Evolutionary conservation across 2,113 vertebrate species (phyloP).

Genomic region (Spea multiplicata): DNA sequence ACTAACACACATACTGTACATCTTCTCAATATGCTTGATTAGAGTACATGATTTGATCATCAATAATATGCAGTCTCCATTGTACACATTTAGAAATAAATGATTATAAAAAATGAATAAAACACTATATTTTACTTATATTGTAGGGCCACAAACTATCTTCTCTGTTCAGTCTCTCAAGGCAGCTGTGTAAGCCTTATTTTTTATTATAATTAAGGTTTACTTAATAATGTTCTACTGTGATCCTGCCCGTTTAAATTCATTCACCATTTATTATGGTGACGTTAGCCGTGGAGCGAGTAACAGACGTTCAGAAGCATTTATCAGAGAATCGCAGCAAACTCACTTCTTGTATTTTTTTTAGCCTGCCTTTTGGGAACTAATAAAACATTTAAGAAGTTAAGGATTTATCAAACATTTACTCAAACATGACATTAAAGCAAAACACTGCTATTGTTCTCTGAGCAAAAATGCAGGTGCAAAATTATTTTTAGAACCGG

Average conservation of each 20-base stretch:
- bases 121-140: too few relatives aligned
- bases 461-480: conserved; percentile 35
- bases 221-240: too few relatives aligned
- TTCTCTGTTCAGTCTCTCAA: too few relatives aligned
- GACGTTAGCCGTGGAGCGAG: background rate
- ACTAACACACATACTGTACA: too few relatives aligned
- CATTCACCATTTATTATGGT: background rate
- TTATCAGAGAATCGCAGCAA: background rate
- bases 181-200: too few relatives aligned
- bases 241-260: background rate
- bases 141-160: too few relatives aligned
- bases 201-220: too few relatives aligned
- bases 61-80: too few relatives aligned
- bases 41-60: too few relatives aligned
- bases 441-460: conserved; percentile 21
- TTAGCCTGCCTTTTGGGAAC: conserved; percentile 31
- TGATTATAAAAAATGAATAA: too few relatives aligned
- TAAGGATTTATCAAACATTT: conserved; percentile 31
- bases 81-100: too few relatives aligned
- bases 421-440: conserved; percentile 18
- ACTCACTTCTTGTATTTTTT: conserved; percentile 15
- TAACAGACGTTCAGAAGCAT: conserved; percentile 10
- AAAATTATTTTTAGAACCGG: conserved; percentile 37
- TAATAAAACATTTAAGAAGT: conserved; percentile 40
- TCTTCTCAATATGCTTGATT: too few relatives aligned